Conservation (phyloP, 2,113 vertebrate genomes). For the Tonatia bakeri region DNA sequence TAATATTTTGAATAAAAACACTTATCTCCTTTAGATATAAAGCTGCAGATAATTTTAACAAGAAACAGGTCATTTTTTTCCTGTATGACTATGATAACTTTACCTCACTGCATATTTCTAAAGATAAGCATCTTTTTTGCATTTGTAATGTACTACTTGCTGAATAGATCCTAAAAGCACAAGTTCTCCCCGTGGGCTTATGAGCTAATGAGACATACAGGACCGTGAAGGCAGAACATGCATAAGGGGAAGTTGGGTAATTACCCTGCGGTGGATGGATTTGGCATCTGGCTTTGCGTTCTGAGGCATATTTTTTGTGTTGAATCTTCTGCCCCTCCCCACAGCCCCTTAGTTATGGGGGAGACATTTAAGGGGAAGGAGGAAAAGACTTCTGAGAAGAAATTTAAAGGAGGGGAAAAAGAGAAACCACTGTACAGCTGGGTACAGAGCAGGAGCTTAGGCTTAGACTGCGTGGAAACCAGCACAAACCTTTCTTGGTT, state of each 20-base stretch:
- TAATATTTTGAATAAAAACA: conserved; percentile 51
- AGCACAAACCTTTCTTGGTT: neutral
- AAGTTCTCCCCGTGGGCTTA: conserved; percentile 46
- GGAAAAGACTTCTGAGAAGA: neutral
- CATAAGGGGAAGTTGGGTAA: conserved; percentile 31
- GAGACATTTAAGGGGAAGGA: neutral
- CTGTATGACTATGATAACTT: conserved; percentile 39
- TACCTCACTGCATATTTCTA: conserved; percentile 56
- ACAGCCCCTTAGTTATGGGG: neutral
- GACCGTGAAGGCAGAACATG: conserved; percentile 42
- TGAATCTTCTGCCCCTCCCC: neutral
- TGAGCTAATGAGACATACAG: conserved; percentile 45
- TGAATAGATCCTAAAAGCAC: conserved; percentile 51
- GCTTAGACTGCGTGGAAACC: neutral
- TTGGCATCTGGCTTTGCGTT: conserved; percentile 1
- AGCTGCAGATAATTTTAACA: conserved; percentile 47
- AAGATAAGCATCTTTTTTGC: conserved; percentile 63
- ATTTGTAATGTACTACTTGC: conserved; percentile 4
- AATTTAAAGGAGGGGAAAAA: neutral
- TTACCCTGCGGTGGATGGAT: neutral
- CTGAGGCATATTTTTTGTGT: conserved; percentile 2
- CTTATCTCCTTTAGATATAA: conserved; percentile 33
- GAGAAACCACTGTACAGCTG: neutral
- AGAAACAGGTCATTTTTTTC: conserved; percentile 57
- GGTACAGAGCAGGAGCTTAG: neutral